phyloP scores from a whole-genome alignment of 1,140 invertebrate species.

The Pissodes strobi region DNA sequence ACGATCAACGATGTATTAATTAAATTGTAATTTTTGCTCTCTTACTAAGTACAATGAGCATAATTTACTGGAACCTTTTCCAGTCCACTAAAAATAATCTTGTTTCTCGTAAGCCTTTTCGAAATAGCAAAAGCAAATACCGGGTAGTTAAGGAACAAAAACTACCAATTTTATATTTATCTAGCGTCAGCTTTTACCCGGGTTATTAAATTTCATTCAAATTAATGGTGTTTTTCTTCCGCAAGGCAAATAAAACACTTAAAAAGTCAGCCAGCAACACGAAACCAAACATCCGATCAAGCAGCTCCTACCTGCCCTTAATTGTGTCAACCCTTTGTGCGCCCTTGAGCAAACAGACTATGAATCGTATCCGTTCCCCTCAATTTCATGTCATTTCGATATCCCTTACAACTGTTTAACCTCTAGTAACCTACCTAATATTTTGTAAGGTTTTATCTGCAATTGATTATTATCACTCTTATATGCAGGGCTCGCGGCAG shows the following conservation, averaged over 20 bases:
- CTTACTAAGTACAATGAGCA: too few relatives aligned
- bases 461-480: too few relatives aligned
- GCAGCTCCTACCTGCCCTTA: slow-evolving; percentile 19
- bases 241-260: slow-evolving; percentile 21
- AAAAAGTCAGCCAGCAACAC: slow-evolving; percentile 29
- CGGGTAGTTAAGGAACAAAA: too few relatives aligned
- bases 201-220: slow-evolving; percentile 14
- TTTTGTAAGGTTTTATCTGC: too few relatives aligned
- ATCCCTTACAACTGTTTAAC: slow-evolving; percentile 33
- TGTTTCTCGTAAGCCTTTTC: too few relatives aligned
- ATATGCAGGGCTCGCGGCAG: too few relatives aligned
- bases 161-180: slow-evolving; percentile 2
- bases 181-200: background rate
- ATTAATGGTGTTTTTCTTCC: slow-evolving; percentile 18
- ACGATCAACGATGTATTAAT: too few relatives aligned
- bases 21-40: too few relatives aligned
- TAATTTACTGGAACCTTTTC: too few relatives aligned
- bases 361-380: slow-evolving; percentile 40
- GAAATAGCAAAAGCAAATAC: too few relatives aligned
- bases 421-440: too few relatives aligned
- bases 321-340: slow-evolving; percentile 32
- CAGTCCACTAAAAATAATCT: too few relatives aligned
- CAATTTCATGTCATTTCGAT: slow-evolving; percentile 42
- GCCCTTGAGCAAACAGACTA: slow-evolving; percentile 9
- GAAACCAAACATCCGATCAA: slow-evolving; percentile 31